Evolutionary conservation across 2,888 invertebrate species (phyloP).

Genomic region (Chorisops tibialis): DNA sequence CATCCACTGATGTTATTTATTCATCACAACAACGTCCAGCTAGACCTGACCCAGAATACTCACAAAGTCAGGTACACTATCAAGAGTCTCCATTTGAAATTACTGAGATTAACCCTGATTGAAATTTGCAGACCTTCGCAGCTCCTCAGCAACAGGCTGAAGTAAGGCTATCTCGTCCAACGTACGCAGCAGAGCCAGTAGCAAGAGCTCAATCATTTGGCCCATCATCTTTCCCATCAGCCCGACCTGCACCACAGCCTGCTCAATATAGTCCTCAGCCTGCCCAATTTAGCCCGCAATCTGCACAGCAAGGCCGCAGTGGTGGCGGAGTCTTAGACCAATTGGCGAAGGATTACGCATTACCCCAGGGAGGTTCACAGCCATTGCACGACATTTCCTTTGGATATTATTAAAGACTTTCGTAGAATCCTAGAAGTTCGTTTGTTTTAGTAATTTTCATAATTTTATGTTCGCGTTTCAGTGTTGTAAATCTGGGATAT

Average conservation of each 20-base stretch:
- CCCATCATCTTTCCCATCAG: slow-evolving; percentile 35
- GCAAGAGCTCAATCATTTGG: slow-evolving; percentile 36
- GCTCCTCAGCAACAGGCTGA: slow-evolving; percentile 15
- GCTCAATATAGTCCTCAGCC: slow-evolving; percentile 21
- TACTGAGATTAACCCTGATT: neutral
- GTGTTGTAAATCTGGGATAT: too few species aligned
- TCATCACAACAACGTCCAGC: slow-evolving; percentile 46
- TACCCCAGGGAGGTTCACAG: slow-evolving; percentile 66
- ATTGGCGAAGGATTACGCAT: slow-evolving; percentile 73
- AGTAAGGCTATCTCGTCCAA: slow-evolving; percentile 47
- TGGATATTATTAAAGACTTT: slow-evolving; percentile 64
- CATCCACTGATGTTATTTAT: slow-evolving; percentile 47
- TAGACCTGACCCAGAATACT: slow-evolving; percentile 49
- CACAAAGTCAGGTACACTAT: slow-evolving; percentile 42
- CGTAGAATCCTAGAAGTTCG: slow-evolving; percentile 3
- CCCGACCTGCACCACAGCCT: slow-evolving; percentile 36
- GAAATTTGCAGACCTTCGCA: slow-evolving; percentile 35
- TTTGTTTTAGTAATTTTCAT: neutral
- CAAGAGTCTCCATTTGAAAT: neutral
- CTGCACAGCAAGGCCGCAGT: slow-evolving; percentile 41
- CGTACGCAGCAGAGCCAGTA: slow-evolving; percentile 43
- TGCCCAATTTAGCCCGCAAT: slow-evolving; percentile 20
- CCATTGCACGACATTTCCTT: slow-evolving; percentile 80
- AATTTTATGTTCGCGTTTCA: too few species aligned
- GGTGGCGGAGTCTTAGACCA: slow-evolving; percentile 67